Base-by-base conservation (phyloP, 2,888 invertebrate genomes). In the Rotaria socialis region DNA sequence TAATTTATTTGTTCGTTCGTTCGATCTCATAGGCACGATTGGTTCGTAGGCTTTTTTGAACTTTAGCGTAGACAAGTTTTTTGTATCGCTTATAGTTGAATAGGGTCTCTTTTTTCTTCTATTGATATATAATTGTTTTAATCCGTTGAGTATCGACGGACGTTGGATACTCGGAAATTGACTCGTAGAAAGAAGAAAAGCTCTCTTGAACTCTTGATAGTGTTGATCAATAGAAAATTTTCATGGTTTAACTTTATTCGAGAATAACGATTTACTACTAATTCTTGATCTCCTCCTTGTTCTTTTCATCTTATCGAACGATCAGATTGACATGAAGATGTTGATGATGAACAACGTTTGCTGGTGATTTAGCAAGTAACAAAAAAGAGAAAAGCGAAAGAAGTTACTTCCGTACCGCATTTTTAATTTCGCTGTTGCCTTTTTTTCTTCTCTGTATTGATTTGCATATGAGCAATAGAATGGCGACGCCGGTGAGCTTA, bases 381-480 rank as follows among this genome's bases (percentile, higher is more conserved):
- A 14, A 50, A 55, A 55, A 55, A 55, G 22, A 55, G 7, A 55
- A 55, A 55, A 55, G 35, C 19, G 41, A 67, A 67, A 35, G 67
- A 67, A 41, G 67, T 67, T 67, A 67, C 67, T 67, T 67, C 67
- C 67, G 67, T 67, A 41, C 67, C 67, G 67, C 67, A 27, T 67
- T 27, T 14, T 11, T 27, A 27, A 67, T 27, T 67, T 67, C 27
- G 35, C 2, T 35, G 35, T 55, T 55, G 11, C 3, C 19, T 19
- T 55, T 55, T 60, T 60, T 41, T 41, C 35, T 55, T 56, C 0
- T 24, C 35, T 67, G n/a, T 41, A 35, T 55, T 55, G 55, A 55
- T 55, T 55, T 55, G 55, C 55, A 55, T 55, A 55, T 22, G 22
- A 55, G 55, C 55, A 67, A 67, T 67, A 27, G 35, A 67, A 35